Evolutionary conservation across 2,888 invertebrate genomes (phyloP), one percentile per base, ranked within the genome.

Genomic region (Epinotia bilunana): DNA sequence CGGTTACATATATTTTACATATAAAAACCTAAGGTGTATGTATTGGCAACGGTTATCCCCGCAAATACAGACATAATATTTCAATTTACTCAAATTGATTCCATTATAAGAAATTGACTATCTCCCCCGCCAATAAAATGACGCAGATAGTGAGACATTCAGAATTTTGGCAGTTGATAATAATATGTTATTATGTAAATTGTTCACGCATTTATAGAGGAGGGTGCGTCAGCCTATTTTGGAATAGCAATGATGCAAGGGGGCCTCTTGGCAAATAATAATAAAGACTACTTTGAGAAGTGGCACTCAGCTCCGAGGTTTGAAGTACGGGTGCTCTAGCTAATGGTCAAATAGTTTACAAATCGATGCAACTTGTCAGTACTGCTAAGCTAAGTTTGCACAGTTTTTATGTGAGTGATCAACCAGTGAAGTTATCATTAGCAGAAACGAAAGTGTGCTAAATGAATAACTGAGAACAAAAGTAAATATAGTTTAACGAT

Each of bases 111-210:
- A 83, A 87, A 89, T 83, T 86, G 86, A 80, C 81, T 83, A 80
- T 81, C 81, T 82, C 82, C 84, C 86, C 87, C 87, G 60, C 61
- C 53, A 71, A 72, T 72, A 75, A 75, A 75, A 71, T 71, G 71
- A 61, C 46, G 67, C 33, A 55, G 71, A 73, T 67, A 72, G 75
- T 72, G 71, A 12, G 58, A 55, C 60, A 81, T 83, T 76, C 77
- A 83, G 84, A 87, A 88, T 88, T 87, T 86, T 86, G 80, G 83
- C 83, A 81, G 81, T 79, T 82, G 82, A 84, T 87, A 85, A 89
- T 90, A 88, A 89, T 88, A 86, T 82, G 82, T 82, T 88, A 88
- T 88, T 91, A 91, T 91, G 90, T 83, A 91, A 90, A 91, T 91
- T 87, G 88, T 87, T 88, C 85, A 86, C 84, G 82, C 82, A 74